Conservation (phyloP, 2,888 invertebrate species). For the Phyllotreta striolata region DNA sequence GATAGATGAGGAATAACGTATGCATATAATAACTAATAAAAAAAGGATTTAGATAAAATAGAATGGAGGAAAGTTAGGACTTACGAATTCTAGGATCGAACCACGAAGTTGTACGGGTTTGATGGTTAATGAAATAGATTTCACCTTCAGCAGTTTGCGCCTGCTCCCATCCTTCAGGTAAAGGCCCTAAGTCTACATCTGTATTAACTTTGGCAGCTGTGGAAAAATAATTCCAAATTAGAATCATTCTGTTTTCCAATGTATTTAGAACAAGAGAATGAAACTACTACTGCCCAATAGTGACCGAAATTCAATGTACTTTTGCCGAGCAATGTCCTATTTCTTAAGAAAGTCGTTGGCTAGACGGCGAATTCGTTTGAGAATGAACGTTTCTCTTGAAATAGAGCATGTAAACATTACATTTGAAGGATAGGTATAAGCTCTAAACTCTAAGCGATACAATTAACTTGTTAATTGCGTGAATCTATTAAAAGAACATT, state of each 20-base stretch:
- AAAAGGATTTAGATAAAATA: constrained; percentile 3
- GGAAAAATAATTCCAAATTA: constrained; percentile 40
- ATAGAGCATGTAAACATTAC: constrained; percentile 20
- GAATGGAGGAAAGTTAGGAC: constrained; percentile 59
- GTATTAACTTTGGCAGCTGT: constrained; percentile 59
- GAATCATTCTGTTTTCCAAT: constrained; percentile 33
- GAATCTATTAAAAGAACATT: no score
- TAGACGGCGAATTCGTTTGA: background rate
- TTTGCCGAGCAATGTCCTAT: constrained; percentile 22
- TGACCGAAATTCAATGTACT: constrained; percentile 17
- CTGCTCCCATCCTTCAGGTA: constrained; percentile 91
- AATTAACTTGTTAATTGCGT: constrained; percentile 28
- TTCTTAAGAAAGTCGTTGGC: background rate
- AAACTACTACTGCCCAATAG: constrained; percentile 30
- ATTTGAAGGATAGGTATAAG: constrained; percentile 38
- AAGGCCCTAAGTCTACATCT: constrained; percentile 73
- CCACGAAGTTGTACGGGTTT: constrained; percentile 95
- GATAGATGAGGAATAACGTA: no score
- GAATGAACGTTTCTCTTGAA: constrained; percentile 4
- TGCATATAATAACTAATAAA: no score
- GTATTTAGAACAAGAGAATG: constrained; percentile 29
- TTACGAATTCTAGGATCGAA: constrained; percentile 98
- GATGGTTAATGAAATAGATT: constrained; percentile 91
- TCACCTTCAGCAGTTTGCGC: constrained; percentile 86
- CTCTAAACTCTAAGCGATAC: constrained; percentile 25